Conservation (phyloP, 2,113 vertebrate species). For the Myotis davidii region DNA sequence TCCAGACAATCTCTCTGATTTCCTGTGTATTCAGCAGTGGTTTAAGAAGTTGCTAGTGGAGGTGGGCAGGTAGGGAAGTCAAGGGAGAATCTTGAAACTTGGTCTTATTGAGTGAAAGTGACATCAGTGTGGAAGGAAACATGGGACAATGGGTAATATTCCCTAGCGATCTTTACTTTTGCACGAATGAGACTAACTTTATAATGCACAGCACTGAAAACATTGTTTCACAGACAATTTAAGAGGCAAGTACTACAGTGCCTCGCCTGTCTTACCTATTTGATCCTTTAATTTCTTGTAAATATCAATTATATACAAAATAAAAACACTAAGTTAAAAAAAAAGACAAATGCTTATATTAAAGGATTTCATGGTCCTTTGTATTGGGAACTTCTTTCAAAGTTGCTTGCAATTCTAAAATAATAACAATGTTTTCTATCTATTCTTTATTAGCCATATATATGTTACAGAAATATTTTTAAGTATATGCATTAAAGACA, state of each 20-base stretch:
- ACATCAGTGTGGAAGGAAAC: slow-evolving; percentile 65
- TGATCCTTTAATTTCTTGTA: slow-evolving; percentile 64
- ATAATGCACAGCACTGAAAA: slow-evolving; percentile 51
- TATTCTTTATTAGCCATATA: background rate
- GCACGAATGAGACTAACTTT: slow-evolving; percentile 51
- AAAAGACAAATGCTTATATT: background rate
- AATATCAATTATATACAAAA: slow-evolving; percentile 48
- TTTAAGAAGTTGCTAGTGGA: slow-evolving; percentile 74
- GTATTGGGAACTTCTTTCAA: background rate
- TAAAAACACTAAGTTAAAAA: background rate
- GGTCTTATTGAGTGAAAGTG: slow-evolving; percentile 68
- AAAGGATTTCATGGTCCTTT: background rate
- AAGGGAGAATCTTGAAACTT: slow-evolving; percentile 70
- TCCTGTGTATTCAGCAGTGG: slow-evolving; percentile 60
- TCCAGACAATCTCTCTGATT: slow-evolving; percentile 41
- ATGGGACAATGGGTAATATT: slow-evolving; percentile 47
- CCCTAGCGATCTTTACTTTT: slow-evolving; percentile 71
- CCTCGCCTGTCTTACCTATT: slow-evolving; percentile 62
- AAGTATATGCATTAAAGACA: slow-evolving; percentile 25
- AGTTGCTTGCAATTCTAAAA: slow-evolving; percentile 13
- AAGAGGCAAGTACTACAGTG: slow-evolving; percentile 74
- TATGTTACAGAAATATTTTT: slow-evolving; percentile 9
- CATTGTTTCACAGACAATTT: slow-evolving; percentile 66
- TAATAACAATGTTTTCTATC: slow-evolving; percentile 10
- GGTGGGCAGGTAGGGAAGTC: slow-evolving; percentile 58